Conservation (phyloP, 2,797 vertebrate genomes). For the Microctenopoma stevenorrisi region DNA sequence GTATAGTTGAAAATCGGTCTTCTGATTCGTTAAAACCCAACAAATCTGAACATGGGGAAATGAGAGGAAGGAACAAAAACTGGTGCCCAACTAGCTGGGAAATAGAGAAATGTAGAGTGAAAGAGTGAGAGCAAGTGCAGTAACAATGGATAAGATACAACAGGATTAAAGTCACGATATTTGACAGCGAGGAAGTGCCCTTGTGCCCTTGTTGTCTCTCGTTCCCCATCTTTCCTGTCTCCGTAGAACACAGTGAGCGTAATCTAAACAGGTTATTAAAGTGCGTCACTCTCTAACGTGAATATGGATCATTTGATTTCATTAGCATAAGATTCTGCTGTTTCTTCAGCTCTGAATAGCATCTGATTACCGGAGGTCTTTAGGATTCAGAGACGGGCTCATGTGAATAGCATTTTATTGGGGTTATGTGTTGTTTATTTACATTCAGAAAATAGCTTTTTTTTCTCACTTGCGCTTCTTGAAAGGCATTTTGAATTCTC, state of each 20-base stretch:
- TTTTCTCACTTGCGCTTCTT: conserved; percentile 34
- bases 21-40: background rate
- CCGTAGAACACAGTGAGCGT: background rate
- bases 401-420: conserved; percentile 70
- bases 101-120: background rate
- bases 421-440: conserved; percentile 46
- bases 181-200: conserved; percentile 3
- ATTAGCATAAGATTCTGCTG: conserved; percentile 52
- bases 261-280: conserved; percentile 45
- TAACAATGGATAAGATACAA: conserved; percentile 24
- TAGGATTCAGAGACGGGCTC: conserved; percentile 26
- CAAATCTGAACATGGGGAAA: background rate
- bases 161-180: conserved; percentile 25
- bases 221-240: background rate
- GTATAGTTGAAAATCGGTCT: conserved; percentile 5
- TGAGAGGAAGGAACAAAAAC: background rate
- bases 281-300: conserved; percentile 35
- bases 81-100: background rate
- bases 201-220: conserved; percentile 6
- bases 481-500: conserved; percentile 31
- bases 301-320: conserved; percentile 63
- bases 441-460: conserved; percentile 57
- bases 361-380: conserved; percentile 64
- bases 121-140: conserved; percentile 47
- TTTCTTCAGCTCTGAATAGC: conserved; percentile 63